Base-by-base conservation (phyloP, 2,888 invertebrate genomes). In the Nymphalis urticae region DNA sequence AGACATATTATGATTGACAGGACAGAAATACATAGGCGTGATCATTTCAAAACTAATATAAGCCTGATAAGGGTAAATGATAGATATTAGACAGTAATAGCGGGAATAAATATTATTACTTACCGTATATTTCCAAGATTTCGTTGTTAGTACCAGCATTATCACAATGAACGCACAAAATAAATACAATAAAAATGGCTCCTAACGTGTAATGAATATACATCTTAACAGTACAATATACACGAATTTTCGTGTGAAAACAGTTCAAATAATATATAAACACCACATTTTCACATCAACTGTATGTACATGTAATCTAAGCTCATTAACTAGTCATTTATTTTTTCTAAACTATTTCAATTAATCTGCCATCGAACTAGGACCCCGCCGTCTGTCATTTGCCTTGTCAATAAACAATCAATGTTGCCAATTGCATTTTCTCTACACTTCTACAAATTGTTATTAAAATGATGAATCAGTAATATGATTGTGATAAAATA, bases 101-200 rank as follows among this genome's bases (percentile, higher is more conserved):
- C 17, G 8, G 59, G 58, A 24, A 19, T 13, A 73, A 59, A 64
- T 63, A 50, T 32, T 53, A 65, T 62, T 71, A 88, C 92, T 91
- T 69, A 92, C 92, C 90, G 80, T 89, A 88, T 87, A 91, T 89
- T 85, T 87, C 85, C 83, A 84, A 86, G 80, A 85, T 85, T 90
- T 92, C 92, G 90, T 91, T 92, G 90, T 91, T 88, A 84, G 85
- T 89, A 80, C 81, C 88, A 82, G 85, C 86, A 89, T 86, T 91
- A 89, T 90, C 92, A 91, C 92, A 92, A 90, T 92, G 89, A 89
- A 90, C 92, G 86, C 90, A 89, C 87, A 92, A 92, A 90, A 92
- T 92, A 90, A 90, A 92, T 88, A 91, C 85, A 88, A 89, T 86
- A 90, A 93, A 93, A 92, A 93, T 93, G 93, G 93, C 93, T 90